A percentile compares a stretch with the other conserved stretches of the same genome.
phyloP scores from a whole-genome alignment of 2,797 vertebrate species.

The Chaenodraco wilsoni region DNA sequence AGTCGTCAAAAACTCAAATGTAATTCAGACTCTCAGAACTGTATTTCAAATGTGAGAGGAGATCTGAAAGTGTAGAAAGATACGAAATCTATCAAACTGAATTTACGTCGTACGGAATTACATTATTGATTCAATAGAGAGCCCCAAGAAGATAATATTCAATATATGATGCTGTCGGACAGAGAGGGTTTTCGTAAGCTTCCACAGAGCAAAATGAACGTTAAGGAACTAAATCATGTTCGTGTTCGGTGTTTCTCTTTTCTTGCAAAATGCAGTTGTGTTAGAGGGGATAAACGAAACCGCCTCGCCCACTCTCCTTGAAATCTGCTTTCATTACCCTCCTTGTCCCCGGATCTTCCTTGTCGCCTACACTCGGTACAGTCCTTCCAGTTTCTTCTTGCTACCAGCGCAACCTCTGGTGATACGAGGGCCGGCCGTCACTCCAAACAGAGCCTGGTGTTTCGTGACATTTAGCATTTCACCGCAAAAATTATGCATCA shows the following conservation, averaged over 20 bases:
- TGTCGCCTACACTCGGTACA: slow-evolving; percentile 55
- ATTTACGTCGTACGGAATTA: slow-evolving; percentile 13
- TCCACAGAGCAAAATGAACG: neutral
- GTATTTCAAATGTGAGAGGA: slow-evolving; percentile 15
- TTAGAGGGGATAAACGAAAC: neutral
- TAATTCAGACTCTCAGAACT: slow-evolving; percentile 9
- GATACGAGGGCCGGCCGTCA: slow-evolving; percentile 43
- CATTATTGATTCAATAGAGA: neutral
- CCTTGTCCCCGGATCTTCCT: slow-evolving; percentile 53
- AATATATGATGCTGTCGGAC: neutral
- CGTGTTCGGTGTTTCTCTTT: neutral
- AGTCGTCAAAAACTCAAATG: neutral
- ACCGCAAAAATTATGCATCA: slow-evolving; percentile 76
- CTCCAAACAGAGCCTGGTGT: slow-evolving; percentile 68
- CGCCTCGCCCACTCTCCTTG: slow-evolving; percentile 40
- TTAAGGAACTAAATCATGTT: slow-evolving; percentile 5
- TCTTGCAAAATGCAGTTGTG: slow-evolving; percentile 1
- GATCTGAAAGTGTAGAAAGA: slow-evolving; percentile 13
- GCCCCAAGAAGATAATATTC: neutral
- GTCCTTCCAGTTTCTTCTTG: slow-evolving; percentile 47
- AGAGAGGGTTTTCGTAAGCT: neutral
- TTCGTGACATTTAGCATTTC: slow-evolving; percentile 82
- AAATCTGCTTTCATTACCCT: slow-evolving; percentile 62
- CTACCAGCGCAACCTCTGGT: slow-evolving; percentile 65
- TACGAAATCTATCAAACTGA: neutral